Evolutionary conservation across 1,140 invertebrate genomes (phyloP), one percentile per base, ranked within the genome.

Genomic region (Yoshiicerus persimilis): DNA sequence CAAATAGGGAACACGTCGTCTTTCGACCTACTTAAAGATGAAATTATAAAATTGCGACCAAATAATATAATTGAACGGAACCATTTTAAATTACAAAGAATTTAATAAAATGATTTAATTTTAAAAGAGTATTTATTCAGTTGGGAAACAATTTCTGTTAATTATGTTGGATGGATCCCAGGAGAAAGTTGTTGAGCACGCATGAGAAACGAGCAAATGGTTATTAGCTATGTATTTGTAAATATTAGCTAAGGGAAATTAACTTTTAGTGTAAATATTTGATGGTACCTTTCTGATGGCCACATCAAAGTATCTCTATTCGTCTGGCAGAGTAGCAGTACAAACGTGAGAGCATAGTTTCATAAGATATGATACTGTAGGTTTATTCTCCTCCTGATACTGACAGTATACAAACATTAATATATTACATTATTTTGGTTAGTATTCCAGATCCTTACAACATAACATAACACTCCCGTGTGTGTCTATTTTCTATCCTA

Each of bases 261-360:
- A 80, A 80, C 75, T 80, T 80, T 80, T 38, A 34, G 75, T 34
- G 75, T 80, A 80, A 80, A 80, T 80, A 80, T 80, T 80, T 80
- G 75, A 80, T 80, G 75, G 4, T 80, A 80, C 75, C 30, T 80
- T 80, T 36, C 75, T 36, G 11, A 80, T 38, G 32, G 75, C 75
- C 32, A 80, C 75, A 80, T 80, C 75, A 80, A 80, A 80, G 32
- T 80, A 36, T 38, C 75, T 80, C 32, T 34, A 34, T 38, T 36
- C 64, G 64, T 25, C 64, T 8, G 64, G 27, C 64, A 70, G 64
- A 30, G 8, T 56, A 56, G 6, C 47, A 6, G 13, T 11, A 66
- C 23, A 23, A 66, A 66, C 10, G 4, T 27, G 2, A 30, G n/a
- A 27, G 23, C 9, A n/a, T 70, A 11, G 23, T 70, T 27, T 5